Evolutionary conservation across 1,140 invertebrate species (phyloP).

Genomic region (Matsumurasca onukii): DNA sequence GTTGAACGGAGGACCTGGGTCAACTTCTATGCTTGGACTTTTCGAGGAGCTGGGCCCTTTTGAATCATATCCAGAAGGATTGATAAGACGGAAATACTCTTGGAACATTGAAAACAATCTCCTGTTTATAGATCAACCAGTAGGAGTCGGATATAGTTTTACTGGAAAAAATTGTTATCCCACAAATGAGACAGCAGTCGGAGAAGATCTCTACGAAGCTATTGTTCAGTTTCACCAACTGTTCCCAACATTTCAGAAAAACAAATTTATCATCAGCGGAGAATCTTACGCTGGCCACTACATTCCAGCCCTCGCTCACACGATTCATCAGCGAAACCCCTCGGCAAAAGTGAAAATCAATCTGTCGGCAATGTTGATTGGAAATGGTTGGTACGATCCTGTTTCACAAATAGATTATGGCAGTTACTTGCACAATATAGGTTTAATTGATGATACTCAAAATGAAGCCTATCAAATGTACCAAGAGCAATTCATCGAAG

Average conservation of each 20-base stretch:
- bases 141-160: constrained; percentile 59
- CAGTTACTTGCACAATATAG: constrained; percentile 78
- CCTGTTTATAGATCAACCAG: constrained; percentile 75
- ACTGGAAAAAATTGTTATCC: constrained; percentile 64
- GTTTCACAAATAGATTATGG: constrained; percentile 76
- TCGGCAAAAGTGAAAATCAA: constrained; percentile 61
- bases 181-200: constrained; percentile 59
- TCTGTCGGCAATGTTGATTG: constrained; percentile 72
- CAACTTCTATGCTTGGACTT: constrained; percentile 65
- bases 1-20: constrained; percentile 75
- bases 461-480: constrained; percentile 41
- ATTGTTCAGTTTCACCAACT: constrained; percentile 66
- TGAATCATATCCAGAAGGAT: not conserved
- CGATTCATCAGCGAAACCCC: constrained; percentile 69
- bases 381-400: constrained; percentile 82
- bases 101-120: constrained; percentile 33
- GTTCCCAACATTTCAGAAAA: constrained; percentile 63
- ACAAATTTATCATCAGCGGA: constrained; percentile 76
- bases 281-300: constrained; percentile 89
- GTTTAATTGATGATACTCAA: constrained; percentile 53
- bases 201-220: constrained; percentile 24
- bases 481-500: not conserved
- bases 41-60: constrained; percentile 61
- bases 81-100: constrained; percentile 15
- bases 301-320: constrained; percentile 74